phyloP scores from a whole-genome alignment of 2,888 invertebrate species.

The Gordius sp. region DNA sequence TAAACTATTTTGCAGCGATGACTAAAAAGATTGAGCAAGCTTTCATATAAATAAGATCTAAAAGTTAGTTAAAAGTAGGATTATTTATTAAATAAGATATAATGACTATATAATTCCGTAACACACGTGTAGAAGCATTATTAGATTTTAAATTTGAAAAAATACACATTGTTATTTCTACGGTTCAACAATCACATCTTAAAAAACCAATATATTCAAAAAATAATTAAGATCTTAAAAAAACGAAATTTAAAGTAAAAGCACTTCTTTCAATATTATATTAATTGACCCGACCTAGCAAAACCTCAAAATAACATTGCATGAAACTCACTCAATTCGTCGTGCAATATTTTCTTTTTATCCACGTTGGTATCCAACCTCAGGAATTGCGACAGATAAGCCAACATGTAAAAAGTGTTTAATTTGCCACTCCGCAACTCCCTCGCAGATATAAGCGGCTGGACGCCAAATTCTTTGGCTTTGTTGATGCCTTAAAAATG shows the following conservation, averaged over 20 bases:
- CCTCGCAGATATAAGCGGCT: not conserved
- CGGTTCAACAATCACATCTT: too few relatives aligned
- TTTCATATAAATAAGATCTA: too few relatives aligned
- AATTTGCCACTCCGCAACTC: not conserved
- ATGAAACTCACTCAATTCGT: constrained; percentile 1
- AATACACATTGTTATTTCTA: not conserved
- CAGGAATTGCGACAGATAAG: not conserved
- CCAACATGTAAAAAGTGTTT: not conserved
- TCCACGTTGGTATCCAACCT: not conserved
- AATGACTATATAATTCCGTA: too few relatives aligned
- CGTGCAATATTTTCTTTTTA: not conserved
- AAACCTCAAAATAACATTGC: too few relatives aligned
- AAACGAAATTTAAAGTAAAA: not conserved
- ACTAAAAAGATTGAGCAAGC: too few relatives aligned
- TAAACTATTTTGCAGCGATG: too few relatives aligned
- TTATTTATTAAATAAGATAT: too few relatives aligned
- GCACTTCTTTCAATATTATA: not conserved
- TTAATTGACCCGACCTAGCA: too few relatives aligned
- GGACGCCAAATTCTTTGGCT: constrained; percentile 8
- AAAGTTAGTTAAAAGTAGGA: too few relatives aligned
- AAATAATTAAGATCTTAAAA: not conserved
- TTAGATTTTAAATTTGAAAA: too few relatives aligned
- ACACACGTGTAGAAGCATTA: too few relatives aligned
- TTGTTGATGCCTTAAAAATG: not conserved
- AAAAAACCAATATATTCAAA: not conserved